Base-by-base conservation (phyloP, 2,888 invertebrate species). In the Tetheella fluctuosa region DNA sequence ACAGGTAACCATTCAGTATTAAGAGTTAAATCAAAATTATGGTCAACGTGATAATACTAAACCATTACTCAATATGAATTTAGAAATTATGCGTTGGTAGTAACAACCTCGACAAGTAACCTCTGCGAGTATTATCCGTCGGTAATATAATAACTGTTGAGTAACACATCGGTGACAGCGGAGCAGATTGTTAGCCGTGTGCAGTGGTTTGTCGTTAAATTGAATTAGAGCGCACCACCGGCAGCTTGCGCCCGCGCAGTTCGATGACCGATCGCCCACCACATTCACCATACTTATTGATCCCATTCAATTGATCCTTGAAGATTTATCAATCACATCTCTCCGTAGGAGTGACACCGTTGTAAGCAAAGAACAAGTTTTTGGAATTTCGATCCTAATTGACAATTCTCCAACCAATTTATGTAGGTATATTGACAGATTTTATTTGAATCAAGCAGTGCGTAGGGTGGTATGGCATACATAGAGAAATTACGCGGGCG, bases 211-310 rank as follows among this genome's bases (percentile, higher is more conserved):
- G 89, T 91, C 88, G 85, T 90, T 87, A 89, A 90, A 91, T 89
- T 87, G 85, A 91, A 91, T 91, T 91, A 90, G 91, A 91, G 85
- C 88, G 78, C 84, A 85, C 87, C 89, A 84, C 81, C 76, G 80
- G 81, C 84, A 80, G 81, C 80, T 77, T 75, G 89, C 91, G 90
- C 91, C 90, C 90, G 91, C 92, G 91, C 92, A 92, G 92, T 91
- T 92, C 92, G 90, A 81, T 91, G 92, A 93, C 92, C 91, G 91
- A 76, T 86, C 92, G 91, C 92, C 92, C 91, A 92, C 91, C 67
- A 80, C 80, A 80, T 81, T 84, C 81, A 82, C 80, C 81, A 85
- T 83, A 81, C 86, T 86, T 86, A 90, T 89, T 90, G 89, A 89
- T 89, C 87, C 83, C 83, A 85, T 89, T 88, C 85, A 83, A 87